Evolutionary conservation across 2,888 invertebrate genomes (phyloP).

Genomic region (Sceliomorpha sp.): DNA sequence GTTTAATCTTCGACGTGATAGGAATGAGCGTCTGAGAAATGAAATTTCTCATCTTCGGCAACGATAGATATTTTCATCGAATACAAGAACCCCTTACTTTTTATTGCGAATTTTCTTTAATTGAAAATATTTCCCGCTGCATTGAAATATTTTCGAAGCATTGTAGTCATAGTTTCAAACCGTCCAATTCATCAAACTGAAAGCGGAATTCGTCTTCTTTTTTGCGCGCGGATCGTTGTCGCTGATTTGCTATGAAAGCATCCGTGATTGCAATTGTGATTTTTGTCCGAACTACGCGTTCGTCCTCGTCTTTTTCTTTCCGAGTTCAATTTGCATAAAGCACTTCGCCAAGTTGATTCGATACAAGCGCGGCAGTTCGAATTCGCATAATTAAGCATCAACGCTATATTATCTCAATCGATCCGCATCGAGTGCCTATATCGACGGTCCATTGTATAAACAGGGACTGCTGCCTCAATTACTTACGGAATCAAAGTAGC

Average conservation of each 20-base stretch:
- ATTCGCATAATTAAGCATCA: slow-evolving; percentile 29
- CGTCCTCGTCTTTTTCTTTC: neutral
- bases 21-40: too few relatives aligned
- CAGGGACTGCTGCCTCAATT: slow-evolving; percentile 28
- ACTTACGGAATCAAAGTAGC: slow-evolving; percentile 35
- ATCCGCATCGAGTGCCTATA: slow-evolving; percentile 28
- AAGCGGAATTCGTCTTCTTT: too few relatives aligned
- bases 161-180: too few relatives aligned
- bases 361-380: slow-evolving; percentile 15
- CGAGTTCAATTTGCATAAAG: slow-evolving; percentile 7
- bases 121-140: neutral
- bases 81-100: too few relatives aligned
- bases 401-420: slow-evolving; percentile 31
- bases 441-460: slow-evolving; percentile 30
- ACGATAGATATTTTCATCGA: too few relatives aligned
- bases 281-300: neutral
- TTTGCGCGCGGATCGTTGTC: too few relatives aligned
- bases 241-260: too few relatives aligned
- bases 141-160: too few relatives aligned
- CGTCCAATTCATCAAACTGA: too few relatives aligned
- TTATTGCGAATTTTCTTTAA: slow-evolving; percentile 56
- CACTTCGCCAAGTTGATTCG: slow-evolving; percentile 11
- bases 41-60: too few relatives aligned
- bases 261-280: too few relatives aligned
- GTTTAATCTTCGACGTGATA: too few relatives aligned